Conservation (phyloP, 64 coral and sea anemone species). For the Pocillopora damicornis region DNA sequence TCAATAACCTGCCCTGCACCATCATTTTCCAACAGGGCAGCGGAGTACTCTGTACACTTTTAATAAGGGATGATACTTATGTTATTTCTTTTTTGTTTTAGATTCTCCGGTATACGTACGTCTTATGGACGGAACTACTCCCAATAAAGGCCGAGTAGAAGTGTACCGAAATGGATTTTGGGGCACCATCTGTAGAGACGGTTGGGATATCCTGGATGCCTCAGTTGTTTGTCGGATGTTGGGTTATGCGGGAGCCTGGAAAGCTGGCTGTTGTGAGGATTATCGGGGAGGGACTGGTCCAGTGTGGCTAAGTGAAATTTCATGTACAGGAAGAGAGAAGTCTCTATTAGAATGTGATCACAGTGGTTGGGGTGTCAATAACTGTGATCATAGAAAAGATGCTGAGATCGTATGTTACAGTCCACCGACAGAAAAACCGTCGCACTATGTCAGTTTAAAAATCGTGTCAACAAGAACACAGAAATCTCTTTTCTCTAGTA, state of each 20-base stretch:
- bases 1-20: too few species aligned
- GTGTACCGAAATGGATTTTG: constrained; percentile 49
- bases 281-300: constrained; percentile 26
- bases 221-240: constrained; percentile 47
- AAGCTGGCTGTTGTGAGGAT: background rate
- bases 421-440: background rate
- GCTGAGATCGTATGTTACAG: constrained; percentile 37
- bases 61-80: background rate
- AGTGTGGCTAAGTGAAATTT: constrained; percentile 39
- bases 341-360: constrained; percentile 40
- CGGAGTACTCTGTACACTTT: background rate
- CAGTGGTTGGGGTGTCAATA: constrained; percentile 39
- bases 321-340: constrained; percentile 20
- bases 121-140: background rate
- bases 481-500: background rate
- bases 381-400: constrained; percentile 35
- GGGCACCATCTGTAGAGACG: constrained; percentile 47
- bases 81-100: background rate
- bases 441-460: background rate
- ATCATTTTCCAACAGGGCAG: too few species aligned
- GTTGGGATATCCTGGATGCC: constrained; percentile 41
- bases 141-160: constrained; percentile 42
- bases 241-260: constrained; percentile 29
- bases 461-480: background rate
- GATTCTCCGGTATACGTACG: constrained; percentile 17